Base-by-base conservation (phyloP, 2,797 vertebrate genomes). In the Gorsachius magnificus region DNA sequence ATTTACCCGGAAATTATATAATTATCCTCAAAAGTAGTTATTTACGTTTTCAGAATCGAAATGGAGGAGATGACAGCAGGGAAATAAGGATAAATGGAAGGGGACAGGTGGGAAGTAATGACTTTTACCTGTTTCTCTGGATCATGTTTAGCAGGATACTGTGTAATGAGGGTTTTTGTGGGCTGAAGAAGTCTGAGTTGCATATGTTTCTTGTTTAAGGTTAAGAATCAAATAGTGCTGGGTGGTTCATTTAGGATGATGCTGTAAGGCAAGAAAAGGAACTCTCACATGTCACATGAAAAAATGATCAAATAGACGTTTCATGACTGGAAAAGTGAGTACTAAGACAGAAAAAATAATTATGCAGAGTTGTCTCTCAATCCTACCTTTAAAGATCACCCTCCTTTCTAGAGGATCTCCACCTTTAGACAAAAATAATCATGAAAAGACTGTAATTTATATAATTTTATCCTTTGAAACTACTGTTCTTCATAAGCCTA, bases 371-470 rank as follows among this genome's bases (percentile, higher is more conserved):
- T 93, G 36, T 74, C 46, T 94, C 80, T 94, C 71, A 71, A 4
- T 75, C 93, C 87, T 82, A 57, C 24, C 10, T 71, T 94, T 94
- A 95, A 93, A 58, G 54, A 94, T 92, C 41, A 26, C 16, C 10
- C 13, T 92, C 20, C 20, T 93, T 95, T 65, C 36, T 87, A 76
- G 79, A 82, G 71, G 56, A 94, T 28, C 54, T 94, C 77, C 20
- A 87, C 87, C 76, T 96, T 92, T 76, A 91, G 53, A 87, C 31
- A 96, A 81, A 94, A 94, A 65, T 65, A 60, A 80, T 95, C 3
- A 83, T 66, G 21, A 90, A 83, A 92, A 86, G 12, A 65, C 61
- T 83, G 57, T 93, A 91, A 90, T 89, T 93, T 64, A 46, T 92
- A 31, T 88, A 69, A 92, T 83, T 92, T 92, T 96, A 75, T 78